phyloP scores from a whole-genome alignment of 2,888 invertebrate species.

The Heliconius charithonia region DNA sequence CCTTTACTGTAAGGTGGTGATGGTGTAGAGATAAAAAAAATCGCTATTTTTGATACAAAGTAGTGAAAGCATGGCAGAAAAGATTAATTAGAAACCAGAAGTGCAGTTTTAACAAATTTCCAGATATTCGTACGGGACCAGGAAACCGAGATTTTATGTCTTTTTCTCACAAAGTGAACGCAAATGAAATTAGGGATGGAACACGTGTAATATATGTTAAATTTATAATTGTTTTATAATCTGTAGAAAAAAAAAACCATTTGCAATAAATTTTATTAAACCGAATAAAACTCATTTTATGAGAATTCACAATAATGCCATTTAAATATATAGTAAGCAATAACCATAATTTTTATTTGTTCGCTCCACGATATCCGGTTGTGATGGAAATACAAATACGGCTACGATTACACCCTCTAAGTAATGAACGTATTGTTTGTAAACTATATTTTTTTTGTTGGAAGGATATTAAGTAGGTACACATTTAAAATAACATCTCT shows the following conservation, averaged over 20 bases:
- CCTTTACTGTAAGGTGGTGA: too few species aligned
- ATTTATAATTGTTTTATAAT: too few species aligned
- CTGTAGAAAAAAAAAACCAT: neutral
- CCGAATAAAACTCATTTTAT: neutral
- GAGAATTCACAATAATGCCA: neutral
- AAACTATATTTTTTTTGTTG: slow-evolving; percentile 32
- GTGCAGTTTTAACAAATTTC: too few species aligned
- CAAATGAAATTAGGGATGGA: too few species aligned
- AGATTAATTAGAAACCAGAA: too few species aligned
- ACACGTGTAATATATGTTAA: too few species aligned
- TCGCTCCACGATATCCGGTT: slow-evolving; percentile 74
- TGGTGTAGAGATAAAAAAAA: too few species aligned
- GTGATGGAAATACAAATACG: slow-evolving; percentile 73
- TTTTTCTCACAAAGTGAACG: too few species aligned
- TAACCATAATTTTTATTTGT: slow-evolving; percentile 81
- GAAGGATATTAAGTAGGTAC: slow-evolving; percentile 15
- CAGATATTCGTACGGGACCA: too few species aligned
- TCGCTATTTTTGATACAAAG: too few species aligned
- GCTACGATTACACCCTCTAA: slow-evolving; percentile 71
- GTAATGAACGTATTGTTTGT: slow-evolving; percentile 80
- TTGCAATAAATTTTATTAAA: neutral
- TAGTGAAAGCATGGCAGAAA: too few species aligned
- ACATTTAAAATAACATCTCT: neutral
- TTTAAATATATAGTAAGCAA: slow-evolving; percentile 49
- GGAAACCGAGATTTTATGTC: too few species aligned